Evolutionary conservation across 2,797 vertebrate genomes (phyloP).

Genomic region (Amniataba percoides): DNA sequence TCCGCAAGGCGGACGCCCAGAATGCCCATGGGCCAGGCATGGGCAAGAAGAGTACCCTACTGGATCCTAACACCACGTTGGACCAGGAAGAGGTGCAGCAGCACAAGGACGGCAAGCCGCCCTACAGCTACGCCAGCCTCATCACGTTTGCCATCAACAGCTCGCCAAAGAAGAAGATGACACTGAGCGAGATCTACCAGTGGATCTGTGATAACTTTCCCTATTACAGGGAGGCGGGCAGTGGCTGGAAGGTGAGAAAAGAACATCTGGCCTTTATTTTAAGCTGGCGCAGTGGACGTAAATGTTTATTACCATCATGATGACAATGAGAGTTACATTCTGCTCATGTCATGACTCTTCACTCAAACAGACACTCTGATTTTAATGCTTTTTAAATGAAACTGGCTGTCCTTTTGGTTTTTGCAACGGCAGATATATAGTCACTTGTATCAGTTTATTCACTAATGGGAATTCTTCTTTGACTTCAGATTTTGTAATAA

Average conservation of each 20-base stretch:
- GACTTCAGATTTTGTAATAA: conserved; percentile 18
- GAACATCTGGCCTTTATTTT: conserved; percentile 2
- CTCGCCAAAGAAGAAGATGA: conserved; percentile 97
- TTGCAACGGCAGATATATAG: background rate
- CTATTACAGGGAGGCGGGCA: conserved; percentile 95
- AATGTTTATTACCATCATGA: background rate
- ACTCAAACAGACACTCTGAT: background rate
- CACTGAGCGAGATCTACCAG: conserved; percentile 96
- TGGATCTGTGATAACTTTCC: conserved; percentile 98
- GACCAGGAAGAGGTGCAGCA: conserved; percentile 95
- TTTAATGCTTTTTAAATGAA: too few relatives aligned
- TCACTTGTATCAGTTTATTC: background rate
- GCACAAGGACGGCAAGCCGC: conserved; percentile 94
- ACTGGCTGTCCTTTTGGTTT: background rate
- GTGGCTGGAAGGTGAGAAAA: conserved; percentile 93
- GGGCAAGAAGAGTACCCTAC: conserved; percentile 90
- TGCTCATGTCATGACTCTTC: background rate
- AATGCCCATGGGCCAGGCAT: conserved; percentile 90
- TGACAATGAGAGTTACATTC: conserved; percentile 1
- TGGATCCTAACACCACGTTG: conserved; percentile 93
- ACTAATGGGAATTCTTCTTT: conserved; percentile 11
- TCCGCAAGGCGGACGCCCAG: conserved; percentile 92
- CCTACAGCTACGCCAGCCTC: conserved; percentile 95
- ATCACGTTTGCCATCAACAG: conserved; percentile 96
- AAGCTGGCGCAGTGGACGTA: background rate